These are phyloP conservation scores for Psilopsiagon aurifrons DNA, from an alignment of 2,113 vertebrate species.

Conservation along the genomic window DNA sequence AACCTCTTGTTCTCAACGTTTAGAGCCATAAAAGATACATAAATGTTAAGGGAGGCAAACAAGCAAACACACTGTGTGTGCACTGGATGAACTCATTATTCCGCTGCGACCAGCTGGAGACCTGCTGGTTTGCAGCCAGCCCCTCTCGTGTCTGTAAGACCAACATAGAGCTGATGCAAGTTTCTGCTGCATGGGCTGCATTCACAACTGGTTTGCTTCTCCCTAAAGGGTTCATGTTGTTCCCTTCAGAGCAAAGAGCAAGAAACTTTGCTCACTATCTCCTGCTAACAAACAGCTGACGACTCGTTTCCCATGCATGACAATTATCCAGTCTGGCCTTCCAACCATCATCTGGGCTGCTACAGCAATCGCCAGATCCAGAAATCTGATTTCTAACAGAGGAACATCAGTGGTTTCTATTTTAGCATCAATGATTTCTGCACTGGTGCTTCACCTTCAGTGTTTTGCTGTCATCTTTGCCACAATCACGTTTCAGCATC, in stretches of 20 bases:
- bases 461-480: conserved; percentile 45
- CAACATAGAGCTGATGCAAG: background rate
- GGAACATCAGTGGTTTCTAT: background rate
- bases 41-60: conserved; percentile 33
- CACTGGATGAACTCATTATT: conserved; percentile 25
- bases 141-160: background rate
- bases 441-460: conserved; percentile 56
- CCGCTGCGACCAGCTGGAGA: background rate
- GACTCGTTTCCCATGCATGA: background rate
- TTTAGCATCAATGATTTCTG: background rate
- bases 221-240: background rate
- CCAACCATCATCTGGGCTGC: background rate
- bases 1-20: conserved; percentile 39
- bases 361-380: background rate
- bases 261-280: background rate
- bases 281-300: background rate
- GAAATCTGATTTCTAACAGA: background rate
- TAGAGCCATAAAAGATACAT: conserved; percentile 56
- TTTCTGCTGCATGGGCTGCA: background rate
- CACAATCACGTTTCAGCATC: conserved; percentile 52
- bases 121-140: background rate
- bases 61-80: background rate
- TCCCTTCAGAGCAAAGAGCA: background rate
- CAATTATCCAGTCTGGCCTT: background rate
- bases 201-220: background rate